Conservation (phyloP, 2,888 invertebrate species). For the Limenitis camilla region DNA sequence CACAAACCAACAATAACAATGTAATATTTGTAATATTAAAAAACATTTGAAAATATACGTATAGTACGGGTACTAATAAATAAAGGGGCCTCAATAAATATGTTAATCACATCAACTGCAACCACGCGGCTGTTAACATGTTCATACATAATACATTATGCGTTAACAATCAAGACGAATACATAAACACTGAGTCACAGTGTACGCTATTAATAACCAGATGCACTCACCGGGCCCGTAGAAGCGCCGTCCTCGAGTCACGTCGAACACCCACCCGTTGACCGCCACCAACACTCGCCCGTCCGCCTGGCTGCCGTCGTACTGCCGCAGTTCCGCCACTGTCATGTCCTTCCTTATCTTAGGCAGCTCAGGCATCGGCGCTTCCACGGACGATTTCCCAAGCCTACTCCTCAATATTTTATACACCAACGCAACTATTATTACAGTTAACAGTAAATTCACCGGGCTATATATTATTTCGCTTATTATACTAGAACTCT, state of each 20-base stretch:
- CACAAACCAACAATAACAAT: too few relatives aligned
- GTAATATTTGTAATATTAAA: too few relatives aligned
- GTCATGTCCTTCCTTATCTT: conserved; percentile 93
- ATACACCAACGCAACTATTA: conserved; percentile 79
- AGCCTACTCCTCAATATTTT: conserved; percentile 76
- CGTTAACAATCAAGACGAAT: conserved; percentile 19
- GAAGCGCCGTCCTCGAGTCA: conserved; percentile 90
- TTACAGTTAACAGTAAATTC: conserved; percentile 77
- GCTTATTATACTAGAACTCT: conserved; percentile 46
- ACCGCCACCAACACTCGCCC: conserved; percentile 93
- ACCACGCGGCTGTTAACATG: conserved; percentile 3
- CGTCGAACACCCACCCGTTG: conserved; percentile 96
- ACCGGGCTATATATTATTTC: conserved; percentile 78
- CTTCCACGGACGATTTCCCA: conserved; percentile 39
- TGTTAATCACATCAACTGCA: background rate
- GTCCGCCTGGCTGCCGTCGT: conserved; percentile 89
- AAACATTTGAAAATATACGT: too few relatives aligned
- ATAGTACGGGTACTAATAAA: too few relatives aligned
- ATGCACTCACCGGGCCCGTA: conserved; percentile 91
- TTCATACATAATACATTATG: conserved; percentile 4
- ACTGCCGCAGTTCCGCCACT: conserved; percentile 87
- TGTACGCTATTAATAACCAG: conserved; percentile 56
- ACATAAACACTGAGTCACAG: conserved; percentile 36
- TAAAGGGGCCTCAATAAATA: background rate
- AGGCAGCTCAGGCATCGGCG: conserved; percentile 72